Conservation (phyloP, 2,797 vertebrate species). For the Molossus molossus region DNA sequence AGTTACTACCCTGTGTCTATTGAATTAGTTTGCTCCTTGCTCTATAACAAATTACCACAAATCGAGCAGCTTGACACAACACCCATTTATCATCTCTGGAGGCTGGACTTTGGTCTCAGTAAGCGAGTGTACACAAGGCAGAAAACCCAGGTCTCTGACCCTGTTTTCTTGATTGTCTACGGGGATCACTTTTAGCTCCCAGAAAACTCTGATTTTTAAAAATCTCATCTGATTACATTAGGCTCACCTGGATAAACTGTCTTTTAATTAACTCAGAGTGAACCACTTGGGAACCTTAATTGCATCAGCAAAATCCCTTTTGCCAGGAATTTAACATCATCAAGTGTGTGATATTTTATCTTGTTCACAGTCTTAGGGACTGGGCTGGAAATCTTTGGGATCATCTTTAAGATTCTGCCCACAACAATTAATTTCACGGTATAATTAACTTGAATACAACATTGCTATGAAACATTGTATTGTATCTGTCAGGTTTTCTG, state of each 20-base stretch:
- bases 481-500: background rate
- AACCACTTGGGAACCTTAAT: background rate
- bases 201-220: background rate
- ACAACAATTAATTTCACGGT: background rate
- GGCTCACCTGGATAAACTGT: background rate
- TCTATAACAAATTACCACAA: background rate
- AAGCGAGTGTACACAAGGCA: background rate
- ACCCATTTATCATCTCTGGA: too few relatives aligned
- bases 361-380: background rate
- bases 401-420: background rate
- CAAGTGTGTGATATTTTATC: background rate
- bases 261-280: background rate
- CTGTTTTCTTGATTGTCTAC: accelerated
- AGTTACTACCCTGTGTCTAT: background rate
- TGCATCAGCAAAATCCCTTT: background rate
- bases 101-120: background rate
- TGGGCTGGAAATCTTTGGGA: background rate
- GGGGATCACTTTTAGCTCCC: background rate
- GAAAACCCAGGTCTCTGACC: background rate
- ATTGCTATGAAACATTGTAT: background rate
- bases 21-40: background rate
- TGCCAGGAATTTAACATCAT: background rate
- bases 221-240: background rate
- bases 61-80: background rate
- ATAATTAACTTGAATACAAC: background rate